Evolutionary conservation across 2,113 vertebrate genomes (phyloP), one percentile per base, ranked within the genome.

Genomic region (Melanerpes aurifrons): DNA sequence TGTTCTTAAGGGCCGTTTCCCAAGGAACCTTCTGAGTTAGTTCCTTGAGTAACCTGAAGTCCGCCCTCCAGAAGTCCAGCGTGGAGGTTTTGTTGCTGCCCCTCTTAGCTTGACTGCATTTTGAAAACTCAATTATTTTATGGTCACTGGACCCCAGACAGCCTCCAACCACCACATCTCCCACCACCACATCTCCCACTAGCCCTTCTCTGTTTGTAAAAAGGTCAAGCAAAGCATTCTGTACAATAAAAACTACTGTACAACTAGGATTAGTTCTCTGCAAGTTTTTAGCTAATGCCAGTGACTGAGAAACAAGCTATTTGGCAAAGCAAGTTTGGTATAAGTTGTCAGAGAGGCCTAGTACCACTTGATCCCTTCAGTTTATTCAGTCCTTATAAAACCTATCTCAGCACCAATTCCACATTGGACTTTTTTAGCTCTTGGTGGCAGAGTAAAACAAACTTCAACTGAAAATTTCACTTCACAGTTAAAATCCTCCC

Each of bases 401-500:
- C 6, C 56, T 45, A 48, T 1, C 35, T 58, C 43, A 79, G 24
- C 32, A 63, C 3, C 21, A 57, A 25, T 90, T 26, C 31, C 68
- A 72, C 15, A 15, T 29, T 35, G 6, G 74, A 62, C 26, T 37
- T 67, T 56, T 85, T 53, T 67, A 25, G n/a, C n/a, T 73, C 58
- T 70, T 6, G 1, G 43, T 68, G 29, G n/a, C 12, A 93, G 10
- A 57, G 26, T 78, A 86, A 86, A 86, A 40, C 28, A 85, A 90
- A 77, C 72, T 86, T 83, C 17, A 10, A 25, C 67, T 89, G n/a
- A 80, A 86, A 89, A 79, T 31, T 93, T 47, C 29, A 24, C 31
- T 70, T 66, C 68, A 89, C 69, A 85, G 74, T 82, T 87, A 80
- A 67, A 79, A 89, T 64, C 31, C 37, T 90, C 82, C 68, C 48